Evolutionary conservation across 2,797 vertebrate species (phyloP).

Genomic region (Premnoplex brunnescens): DNA sequence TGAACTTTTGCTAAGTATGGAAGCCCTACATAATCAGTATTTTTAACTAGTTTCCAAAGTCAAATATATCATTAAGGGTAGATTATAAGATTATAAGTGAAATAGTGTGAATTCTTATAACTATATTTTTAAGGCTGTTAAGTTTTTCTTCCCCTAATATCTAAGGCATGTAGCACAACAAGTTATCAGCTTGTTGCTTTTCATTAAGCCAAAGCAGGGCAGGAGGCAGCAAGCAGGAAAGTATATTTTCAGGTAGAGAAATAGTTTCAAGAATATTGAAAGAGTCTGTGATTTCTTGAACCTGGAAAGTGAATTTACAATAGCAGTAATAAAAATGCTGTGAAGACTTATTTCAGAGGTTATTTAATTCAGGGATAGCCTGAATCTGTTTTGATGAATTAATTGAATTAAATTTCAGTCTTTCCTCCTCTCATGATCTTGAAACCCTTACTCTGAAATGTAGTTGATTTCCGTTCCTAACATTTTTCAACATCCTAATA

Average conservation of each 20-base stretch:
- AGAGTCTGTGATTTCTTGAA: background rate
- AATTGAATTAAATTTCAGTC: background rate
- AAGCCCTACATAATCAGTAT: slow-evolving; percentile 32
- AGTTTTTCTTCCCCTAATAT: background rate
- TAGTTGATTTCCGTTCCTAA: no score
- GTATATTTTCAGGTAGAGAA: background rate
- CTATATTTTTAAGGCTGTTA: background rate
- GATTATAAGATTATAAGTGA: background rate
- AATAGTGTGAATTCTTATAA: background rate
- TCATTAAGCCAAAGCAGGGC: background rate
- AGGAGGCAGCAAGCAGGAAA: background rate
- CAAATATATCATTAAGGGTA: slow-evolving; percentile 37
- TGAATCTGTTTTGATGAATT: background rate
- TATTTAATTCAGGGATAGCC: background rate
- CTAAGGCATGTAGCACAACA: background rate
- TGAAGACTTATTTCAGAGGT: background rate
- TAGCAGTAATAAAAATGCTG: background rate
- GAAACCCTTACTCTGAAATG: background rate
- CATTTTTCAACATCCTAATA: no score
- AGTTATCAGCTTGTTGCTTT: background rate
- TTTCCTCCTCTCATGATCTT: background rate
- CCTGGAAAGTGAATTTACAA: background rate
- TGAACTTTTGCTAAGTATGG: slow-evolving; percentile 27
- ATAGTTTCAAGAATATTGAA: background rate
- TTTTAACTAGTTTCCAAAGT: slow-evolving; percentile 26